These are phyloP conservation scores for Eulacestoma nigropectus DNA, from an alignment of 2,113 vertebrate genomes.

Conservation along the genomic window DNA sequence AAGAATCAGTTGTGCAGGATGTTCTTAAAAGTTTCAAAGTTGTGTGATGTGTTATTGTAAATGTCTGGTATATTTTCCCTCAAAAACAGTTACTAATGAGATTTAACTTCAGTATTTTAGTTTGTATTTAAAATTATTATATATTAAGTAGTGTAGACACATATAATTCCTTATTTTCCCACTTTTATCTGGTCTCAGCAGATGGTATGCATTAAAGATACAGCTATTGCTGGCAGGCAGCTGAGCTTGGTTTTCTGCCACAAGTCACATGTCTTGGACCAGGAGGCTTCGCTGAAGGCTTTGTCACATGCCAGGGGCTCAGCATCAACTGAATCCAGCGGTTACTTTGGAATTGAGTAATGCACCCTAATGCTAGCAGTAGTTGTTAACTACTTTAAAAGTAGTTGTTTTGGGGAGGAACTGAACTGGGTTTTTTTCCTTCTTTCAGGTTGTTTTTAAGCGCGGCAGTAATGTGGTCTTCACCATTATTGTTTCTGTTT, in stretches of 20 bases:
- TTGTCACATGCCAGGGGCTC: neutral
- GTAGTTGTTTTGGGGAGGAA: neutral
- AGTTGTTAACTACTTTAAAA: too few relatives aligned
- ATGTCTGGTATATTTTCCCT: neutral
- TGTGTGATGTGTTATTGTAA: neutral
- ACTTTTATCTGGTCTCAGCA: neutral
- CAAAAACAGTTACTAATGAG: neutral
- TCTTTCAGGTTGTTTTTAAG: neutral
- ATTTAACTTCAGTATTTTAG: neutral
- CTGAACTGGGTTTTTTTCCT: neutral
- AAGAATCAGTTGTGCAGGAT: neutral
- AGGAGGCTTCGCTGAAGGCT: neutral
- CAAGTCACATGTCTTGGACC: neutral
- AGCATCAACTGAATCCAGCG: neutral
- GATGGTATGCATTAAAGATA: neutral
- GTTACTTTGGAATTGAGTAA: neutral
- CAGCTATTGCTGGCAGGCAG: conserved; percentile 3
- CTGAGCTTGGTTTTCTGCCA: conserved; percentile 1
- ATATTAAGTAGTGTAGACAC: neutral
- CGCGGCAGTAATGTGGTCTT: neutral
- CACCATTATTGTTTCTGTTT: neutral
- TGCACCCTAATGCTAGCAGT: neutral
- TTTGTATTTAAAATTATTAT: neutral
- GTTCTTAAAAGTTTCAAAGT: neutral
- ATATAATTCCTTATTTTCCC: neutral